These are phyloP conservation scores for Zele albiditarsus DNA, from an alignment of 2,888 invertebrate species.

Conservation along the genomic window DNA sequence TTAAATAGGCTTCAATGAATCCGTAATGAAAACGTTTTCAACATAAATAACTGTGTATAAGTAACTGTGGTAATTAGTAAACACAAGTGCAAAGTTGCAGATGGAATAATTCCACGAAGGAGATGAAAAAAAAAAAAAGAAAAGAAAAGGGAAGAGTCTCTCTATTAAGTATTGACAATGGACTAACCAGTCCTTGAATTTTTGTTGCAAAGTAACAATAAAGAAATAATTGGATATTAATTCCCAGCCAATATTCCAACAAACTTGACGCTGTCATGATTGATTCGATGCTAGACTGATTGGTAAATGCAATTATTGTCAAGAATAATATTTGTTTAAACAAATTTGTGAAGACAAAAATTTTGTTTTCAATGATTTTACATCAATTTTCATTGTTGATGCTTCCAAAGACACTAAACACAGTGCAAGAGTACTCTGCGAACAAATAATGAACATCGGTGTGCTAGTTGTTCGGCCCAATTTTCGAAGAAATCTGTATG, in stretches of 20 bases:
- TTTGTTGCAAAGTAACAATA: slow-evolving; percentile 57
- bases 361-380: slow-evolving; percentile 28
- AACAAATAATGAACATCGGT: slow-evolving; percentile 11
- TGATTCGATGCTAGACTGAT: slow-evolving; percentile 24
- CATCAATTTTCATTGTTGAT: slow-evolving; percentile 52
- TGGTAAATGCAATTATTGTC: no score
- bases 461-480: not conserved
- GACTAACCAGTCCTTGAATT: slow-evolving; percentile 52
- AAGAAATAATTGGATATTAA: slow-evolving; percentile 50
- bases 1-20: no score
- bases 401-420: slow-evolving; percentile 53
- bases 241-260: slow-evolving; percentile 54
- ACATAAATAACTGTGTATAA: no score
- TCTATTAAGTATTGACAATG: not conserved
- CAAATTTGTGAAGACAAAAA: no score
- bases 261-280: slow-evolving; percentile 52
- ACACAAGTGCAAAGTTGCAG: no score
- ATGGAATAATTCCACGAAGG: no score
- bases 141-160: no score
- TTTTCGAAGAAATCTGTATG: slow-evolving; percentile 1
- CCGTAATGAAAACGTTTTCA: no score
- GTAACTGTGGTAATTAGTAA: no score
- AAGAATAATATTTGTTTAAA: no score
- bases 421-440: not conserved
- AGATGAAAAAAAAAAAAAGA: no score